phyloP scores from a whole-genome alignment of 2,888 invertebrate genomes.

The Apamea crenata region DNA sequence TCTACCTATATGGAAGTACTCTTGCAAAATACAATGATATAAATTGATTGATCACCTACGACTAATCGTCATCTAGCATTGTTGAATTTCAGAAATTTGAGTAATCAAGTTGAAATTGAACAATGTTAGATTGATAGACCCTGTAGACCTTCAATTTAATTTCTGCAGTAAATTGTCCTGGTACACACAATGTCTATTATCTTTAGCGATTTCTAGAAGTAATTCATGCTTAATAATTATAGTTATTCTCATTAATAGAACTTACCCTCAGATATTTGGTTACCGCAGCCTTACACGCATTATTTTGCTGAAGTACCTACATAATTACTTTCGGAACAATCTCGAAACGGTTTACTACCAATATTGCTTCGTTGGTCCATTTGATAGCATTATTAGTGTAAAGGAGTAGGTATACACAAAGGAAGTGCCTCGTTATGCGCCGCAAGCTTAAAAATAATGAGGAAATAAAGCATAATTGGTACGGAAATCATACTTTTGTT shows the following conservation, averaged over 20 bases:
- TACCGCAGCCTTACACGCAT: too few relatives aligned
- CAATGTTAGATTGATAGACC: background rate
- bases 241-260: background rate
- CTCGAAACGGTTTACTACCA: slow-evolving; percentile 22
- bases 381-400: slow-evolving; percentile 36
- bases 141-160: background rate
- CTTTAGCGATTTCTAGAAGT: background rate
- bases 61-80: background rate
- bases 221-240: background rate
- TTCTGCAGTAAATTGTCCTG: too few relatives aligned
- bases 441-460: slow-evolving; percentile 15
- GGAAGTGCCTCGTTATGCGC: background rate
- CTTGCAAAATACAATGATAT: background rate
- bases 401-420: slow-evolving; percentile 2
- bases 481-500: background rate
- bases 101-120: background rate
- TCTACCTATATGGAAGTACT: background rate
- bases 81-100: too few relatives aligned
- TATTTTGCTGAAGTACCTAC: background rate
- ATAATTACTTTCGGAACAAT: slow-evolving; percentile 15
- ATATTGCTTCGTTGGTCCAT: slow-evolving; percentile 33
- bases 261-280: background rate
- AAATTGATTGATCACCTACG: background rate
- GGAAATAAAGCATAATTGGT: slow-evolving; percentile 5
- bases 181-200: too few relatives aligned